Conservation (phyloP, 2,888 invertebrate species). For the Xanthorhoe designata region DNA sequence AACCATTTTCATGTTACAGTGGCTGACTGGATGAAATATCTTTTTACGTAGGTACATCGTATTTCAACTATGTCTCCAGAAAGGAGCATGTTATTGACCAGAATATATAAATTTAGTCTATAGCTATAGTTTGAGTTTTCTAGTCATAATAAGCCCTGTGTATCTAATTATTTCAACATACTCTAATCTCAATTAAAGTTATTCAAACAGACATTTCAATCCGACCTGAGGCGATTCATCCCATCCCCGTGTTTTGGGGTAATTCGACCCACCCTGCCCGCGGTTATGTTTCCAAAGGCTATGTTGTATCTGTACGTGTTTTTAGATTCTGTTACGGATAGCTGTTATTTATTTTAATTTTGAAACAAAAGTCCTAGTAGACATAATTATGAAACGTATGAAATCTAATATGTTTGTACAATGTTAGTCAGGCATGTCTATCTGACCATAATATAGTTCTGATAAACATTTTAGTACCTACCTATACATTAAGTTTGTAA, state of each 20-base stretch:
- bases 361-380: background rate
- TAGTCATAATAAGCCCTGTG: background rate
- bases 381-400: too few relatives aligned
- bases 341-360: background rate
- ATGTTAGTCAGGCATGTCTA: too few relatives aligned
- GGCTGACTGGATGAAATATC: too few relatives aligned
- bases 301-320: slow-evolving; percentile 6
- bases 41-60: too few relatives aligned
- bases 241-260: slow-evolving; percentile 9
- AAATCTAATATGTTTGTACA: too few relatives aligned
- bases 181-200: slow-evolving; percentile 55
- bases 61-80: too few relatives aligned
- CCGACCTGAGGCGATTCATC: slow-evolving; percentile 40
- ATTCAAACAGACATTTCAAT: slow-evolving; percentile 54
- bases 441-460: too few relatives aligned
- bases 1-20: too few relatives aligned
- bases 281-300: slow-evolving; percentile 14
- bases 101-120: too few relatives aligned
- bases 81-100: too few relatives aligned
- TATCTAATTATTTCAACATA: slow-evolving; percentile 1
- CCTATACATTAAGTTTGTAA: too few relatives aligned
- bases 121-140: background rate
- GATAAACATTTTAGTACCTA: too few relatives aligned
- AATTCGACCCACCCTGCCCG: background rate
- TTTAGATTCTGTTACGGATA: background rate